phyloP scores from a whole-genome alignment of 2,888 invertebrate genomes.

The Agrotis clavis region DNA sequence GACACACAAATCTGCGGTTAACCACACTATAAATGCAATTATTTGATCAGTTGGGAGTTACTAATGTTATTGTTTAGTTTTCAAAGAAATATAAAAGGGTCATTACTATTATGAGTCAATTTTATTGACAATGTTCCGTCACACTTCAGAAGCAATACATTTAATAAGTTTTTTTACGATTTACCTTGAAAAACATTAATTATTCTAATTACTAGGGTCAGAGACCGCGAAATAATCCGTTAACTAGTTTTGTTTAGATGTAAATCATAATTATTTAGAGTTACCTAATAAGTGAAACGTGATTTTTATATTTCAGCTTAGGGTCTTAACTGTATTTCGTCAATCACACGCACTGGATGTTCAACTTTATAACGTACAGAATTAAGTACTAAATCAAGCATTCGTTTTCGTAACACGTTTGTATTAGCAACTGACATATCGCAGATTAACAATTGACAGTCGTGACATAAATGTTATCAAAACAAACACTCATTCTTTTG shows the following conservation, averaged over 20 bases:
- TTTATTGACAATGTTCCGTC: slow-evolving; percentile 32
- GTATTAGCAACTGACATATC: slow-evolving; percentile 24
- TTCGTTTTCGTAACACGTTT: background rate
- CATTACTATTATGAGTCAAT: slow-evolving; percentile 31
- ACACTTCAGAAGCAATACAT: slow-evolving; percentile 8
- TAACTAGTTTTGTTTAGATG: slow-evolving; percentile 26
- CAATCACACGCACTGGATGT: background rate
- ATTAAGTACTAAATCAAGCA: slow-evolving; percentile 9
- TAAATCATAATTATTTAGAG: background rate
- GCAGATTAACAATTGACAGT: slow-evolving; percentile 33
- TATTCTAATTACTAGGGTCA: slow-evolving; percentile 24
- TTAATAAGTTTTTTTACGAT: slow-evolving; percentile 14
- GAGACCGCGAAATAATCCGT: slow-evolving; percentile 24
- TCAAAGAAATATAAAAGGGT: slow-evolving; percentile 47
- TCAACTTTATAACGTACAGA: background rate
- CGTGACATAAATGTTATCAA: slow-evolving; percentile 30
- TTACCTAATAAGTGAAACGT: slow-evolving; percentile 44
- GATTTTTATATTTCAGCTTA: slow-evolving; percentile 20
- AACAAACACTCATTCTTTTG: slow-evolving; percentile 20
- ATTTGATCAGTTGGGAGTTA: slow-evolving; percentile 30
- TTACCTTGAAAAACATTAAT: slow-evolving; percentile 22
- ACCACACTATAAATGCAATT: slow-evolving; percentile 26
- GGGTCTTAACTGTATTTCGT: slow-evolving; percentile 17
- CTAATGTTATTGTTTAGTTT: slow-evolving; percentile 36
- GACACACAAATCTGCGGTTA: slow-evolving; percentile 23